A percentile compares a stretch with the other conserved stretches of the same genome.
Evolutionary conservation across 2,888 invertebrate species (phyloP).

Genomic region (Cheilosia vernalis): DNA sequence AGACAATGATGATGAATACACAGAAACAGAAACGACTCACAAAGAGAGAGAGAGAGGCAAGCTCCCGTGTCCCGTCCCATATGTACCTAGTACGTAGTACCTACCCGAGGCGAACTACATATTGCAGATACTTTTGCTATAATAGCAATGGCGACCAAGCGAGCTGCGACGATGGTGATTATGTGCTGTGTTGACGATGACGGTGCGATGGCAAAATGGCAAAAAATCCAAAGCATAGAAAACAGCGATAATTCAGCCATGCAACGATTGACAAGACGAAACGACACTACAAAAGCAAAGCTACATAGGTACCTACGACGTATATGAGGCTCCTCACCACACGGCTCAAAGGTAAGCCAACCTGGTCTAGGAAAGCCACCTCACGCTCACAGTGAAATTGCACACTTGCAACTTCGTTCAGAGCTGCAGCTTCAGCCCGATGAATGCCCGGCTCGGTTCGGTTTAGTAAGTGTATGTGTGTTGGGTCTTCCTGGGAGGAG

Average conservation of each 20-base stretch:
- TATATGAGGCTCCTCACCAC: neutral
- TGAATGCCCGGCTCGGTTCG: slow-evolving; percentile 57
- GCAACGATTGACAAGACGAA: slow-evolving; percentile 62
- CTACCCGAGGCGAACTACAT: too few species aligned
- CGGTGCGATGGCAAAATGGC: slow-evolving; percentile 57
- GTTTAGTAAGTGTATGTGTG: slow-evolving; percentile 37
- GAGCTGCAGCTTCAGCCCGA: slow-evolving; percentile 45
- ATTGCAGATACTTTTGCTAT: slow-evolving; percentile 54
- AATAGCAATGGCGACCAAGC: slow-evolving; percentile 20
- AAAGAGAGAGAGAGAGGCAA: slow-evolving; percentile 32
- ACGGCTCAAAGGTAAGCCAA: slow-evolving; percentile 23
- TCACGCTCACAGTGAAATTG: slow-evolving; percentile 56
- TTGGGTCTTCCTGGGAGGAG: slow-evolving; percentile 2
- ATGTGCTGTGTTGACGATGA: slow-evolving; percentile 60
- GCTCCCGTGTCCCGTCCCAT: too few species aligned
- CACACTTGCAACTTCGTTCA: slow-evolving; percentile 40
- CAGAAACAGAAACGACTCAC: slow-evolving; percentile 11
- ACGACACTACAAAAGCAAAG: slow-evolving; percentile 31
- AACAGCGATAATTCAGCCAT: slow-evolving; percentile 66
- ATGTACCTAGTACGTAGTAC: too few species aligned
- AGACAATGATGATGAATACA: slow-evolving; percentile 68
- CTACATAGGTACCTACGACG: slow-evolving; percentile 38
- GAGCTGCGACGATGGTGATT: slow-evolving; percentile 34
- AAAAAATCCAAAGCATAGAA: slow-evolving; percentile 42
- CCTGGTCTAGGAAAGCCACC: slow-evolving; percentile 33